A percentile compares a stretch with the other conserved stretches of the same genome.
Evolutionary conservation across 2,888 invertebrate genomes (phyloP).

Genomic region (Synergus laeviventris): DNA sequence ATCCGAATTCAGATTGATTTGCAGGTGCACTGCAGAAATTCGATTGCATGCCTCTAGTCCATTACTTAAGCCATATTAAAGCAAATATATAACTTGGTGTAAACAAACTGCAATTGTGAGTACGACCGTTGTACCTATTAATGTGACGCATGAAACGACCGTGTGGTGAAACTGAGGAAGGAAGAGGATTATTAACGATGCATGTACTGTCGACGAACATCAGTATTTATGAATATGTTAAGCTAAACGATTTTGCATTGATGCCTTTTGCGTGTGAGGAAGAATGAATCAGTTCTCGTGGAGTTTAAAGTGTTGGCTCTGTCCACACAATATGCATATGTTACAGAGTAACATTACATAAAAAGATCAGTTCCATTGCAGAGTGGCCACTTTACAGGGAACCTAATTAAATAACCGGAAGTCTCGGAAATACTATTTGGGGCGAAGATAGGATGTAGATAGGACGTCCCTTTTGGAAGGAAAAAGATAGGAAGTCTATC

Average conservation of each 20-base stretch:
- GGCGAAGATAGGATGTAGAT: too few species aligned
- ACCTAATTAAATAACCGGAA: too few species aligned
- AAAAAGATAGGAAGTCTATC: too few species aligned
- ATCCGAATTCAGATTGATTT: background rate
- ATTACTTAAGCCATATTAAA: background rate
- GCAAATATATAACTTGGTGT: background rate
- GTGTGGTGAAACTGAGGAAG: conserved; percentile 51
- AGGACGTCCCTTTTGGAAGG: too few species aligned
- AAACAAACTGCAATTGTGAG: conserved; percentile 28
- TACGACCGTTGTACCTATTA: conserved; percentile 27
- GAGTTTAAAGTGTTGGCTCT: background rate
- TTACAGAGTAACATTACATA: too few species aligned
- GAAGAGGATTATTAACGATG: conserved; percentile 50
- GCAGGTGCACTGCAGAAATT: background rate
- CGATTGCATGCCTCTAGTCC: background rate
- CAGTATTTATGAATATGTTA: conserved; percentile 22
- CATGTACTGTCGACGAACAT: conserved; percentile 38
- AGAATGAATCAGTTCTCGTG: conserved; percentile 4
- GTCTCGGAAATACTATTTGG: too few species aligned
- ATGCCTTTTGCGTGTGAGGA: conserved; percentile 3
- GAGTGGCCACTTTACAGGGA: too few species aligned
- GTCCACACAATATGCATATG: background rate
- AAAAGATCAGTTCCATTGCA: too few species aligned
- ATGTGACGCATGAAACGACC: conserved; percentile 45
- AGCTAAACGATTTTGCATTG: conserved; percentile 17